phyloP scores from a whole-genome alignment of 2,888 invertebrate species.

The Pammene fasciana region DNA sequence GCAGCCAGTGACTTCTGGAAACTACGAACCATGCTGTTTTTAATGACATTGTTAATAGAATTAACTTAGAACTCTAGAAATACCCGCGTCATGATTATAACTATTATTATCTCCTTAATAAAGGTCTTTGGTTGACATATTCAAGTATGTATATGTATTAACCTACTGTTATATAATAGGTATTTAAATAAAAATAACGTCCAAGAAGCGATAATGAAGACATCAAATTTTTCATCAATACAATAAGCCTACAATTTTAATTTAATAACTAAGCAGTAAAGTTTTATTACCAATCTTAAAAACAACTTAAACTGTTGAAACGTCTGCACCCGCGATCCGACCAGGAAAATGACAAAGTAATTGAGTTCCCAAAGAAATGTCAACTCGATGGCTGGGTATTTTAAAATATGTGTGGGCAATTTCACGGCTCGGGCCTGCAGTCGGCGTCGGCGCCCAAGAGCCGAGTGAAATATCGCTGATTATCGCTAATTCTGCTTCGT shows the following conservation, averaged over 20 bases:
- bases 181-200: too few species aligned
- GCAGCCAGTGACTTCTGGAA: slow-evolving; percentile 1
- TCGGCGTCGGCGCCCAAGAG: slow-evolving; percentile 62
- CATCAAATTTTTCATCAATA: too few species aligned
- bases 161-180: too few species aligned
- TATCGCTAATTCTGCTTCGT: slow-evolving; percentile 54
- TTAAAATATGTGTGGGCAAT: slow-evolving; percentile 75
- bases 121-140: too few species aligned
- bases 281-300: background rate
- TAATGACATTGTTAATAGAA: background rate
- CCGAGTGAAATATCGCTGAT: slow-evolving; percentile 70
- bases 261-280: background rate
- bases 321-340: slow-evolving; percentile 5
- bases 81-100: too few species aligned
- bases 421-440: slow-evolving; percentile 69
- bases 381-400: slow-evolving; percentile 58
- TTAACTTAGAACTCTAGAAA: too few species aligned
- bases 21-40: background rate
- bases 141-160: too few species aligned
- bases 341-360: slow-evolving; percentile 49
- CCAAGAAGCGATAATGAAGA: too few species aligned
- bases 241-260: background rate
- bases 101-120: too few species aligned
- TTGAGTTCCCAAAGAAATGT: slow-evolving; percentile 59
- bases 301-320: background rate